Percentiles rank a stretch among this genome's conserved stretches.
These are phyloP conservation scores for Electrophaes corylata DNA, from an alignment of 2,888 invertebrate genomes.

Conservation along the genomic window DNA sequence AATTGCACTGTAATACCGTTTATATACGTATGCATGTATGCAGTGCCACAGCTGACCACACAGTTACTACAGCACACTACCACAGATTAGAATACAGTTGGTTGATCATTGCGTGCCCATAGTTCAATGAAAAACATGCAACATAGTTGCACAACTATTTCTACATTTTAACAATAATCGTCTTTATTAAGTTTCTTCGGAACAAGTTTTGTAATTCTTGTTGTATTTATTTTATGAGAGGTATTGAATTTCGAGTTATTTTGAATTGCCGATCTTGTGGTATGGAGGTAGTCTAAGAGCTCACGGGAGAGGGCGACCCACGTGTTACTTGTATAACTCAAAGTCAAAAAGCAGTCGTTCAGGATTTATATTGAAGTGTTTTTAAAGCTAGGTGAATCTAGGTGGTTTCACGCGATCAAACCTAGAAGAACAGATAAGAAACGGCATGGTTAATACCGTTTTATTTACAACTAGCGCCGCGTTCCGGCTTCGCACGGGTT, in stretches of 20 bases:
- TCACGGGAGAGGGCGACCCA: no score
- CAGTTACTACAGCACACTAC: background rate
- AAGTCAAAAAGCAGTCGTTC: no score
- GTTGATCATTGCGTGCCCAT: constrained; percentile 21
- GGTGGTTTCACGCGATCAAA: no score
- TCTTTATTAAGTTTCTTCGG: constrained; percentile 36
- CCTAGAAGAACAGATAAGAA: no score
- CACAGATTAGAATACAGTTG: constrained; percentile 14
- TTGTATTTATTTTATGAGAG: constrained; percentile 5
- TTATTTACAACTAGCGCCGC: no score
- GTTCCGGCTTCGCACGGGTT: no score
- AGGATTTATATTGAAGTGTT: no score
- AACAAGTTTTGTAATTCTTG: constrained; percentile 27
- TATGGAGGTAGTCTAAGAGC: background rate
- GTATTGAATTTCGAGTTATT: constrained; percentile 13
- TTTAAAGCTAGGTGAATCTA: no score
- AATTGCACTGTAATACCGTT: constrained; percentile 20
- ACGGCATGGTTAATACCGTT: no score
- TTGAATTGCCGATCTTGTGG: background rate
- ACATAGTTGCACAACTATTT: constrained; percentile 32
- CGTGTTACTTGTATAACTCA: no score
- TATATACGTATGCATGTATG: constrained; percentile 32
- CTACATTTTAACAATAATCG: constrained; percentile 33
- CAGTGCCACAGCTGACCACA: background rate
- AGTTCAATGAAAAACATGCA: constrained; percentile 26